Evolutionary conservation across 2,888 invertebrate species (phyloP).

Genomic region (Microctonus hyperodae): DNA sequence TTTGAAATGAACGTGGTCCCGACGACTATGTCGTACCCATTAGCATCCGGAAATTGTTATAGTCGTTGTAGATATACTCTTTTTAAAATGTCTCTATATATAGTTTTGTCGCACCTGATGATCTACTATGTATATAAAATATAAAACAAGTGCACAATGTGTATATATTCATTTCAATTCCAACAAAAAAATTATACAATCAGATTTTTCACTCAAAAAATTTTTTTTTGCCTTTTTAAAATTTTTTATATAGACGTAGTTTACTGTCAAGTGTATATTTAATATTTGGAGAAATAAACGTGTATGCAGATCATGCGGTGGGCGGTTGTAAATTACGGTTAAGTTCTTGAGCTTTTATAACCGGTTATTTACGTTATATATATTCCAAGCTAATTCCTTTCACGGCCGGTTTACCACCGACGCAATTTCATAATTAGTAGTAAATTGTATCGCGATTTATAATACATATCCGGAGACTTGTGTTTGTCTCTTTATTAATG

Average conservation of each 20-base stretch:
- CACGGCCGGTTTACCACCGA: constrained; percentile 29
- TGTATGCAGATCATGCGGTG: background rate
- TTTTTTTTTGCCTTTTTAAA: too few species aligned
- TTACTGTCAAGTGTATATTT: too few species aligned
- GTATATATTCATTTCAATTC: background rate
- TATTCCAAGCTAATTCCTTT: constrained; percentile 29
- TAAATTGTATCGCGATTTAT: constrained; percentile 30
- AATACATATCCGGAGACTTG: constrained; percentile 17
- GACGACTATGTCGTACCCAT: constrained; percentile 51
- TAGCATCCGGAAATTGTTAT: constrained; percentile 61
- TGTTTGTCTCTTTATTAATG: too few species aligned
- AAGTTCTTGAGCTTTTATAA: constrained; percentile 17
- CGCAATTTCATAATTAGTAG: constrained; percentile 33
- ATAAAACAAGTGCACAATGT: too few species aligned
- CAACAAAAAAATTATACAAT: too few species aligned
- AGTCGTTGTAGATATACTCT: constrained; percentile 48
- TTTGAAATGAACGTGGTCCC: constrained; percentile 54
- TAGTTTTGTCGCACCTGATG: constrained; percentile 26
- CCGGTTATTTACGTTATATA: constrained; percentile 22
- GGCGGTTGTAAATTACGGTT: constrained; percentile 6
- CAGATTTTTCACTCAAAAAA: too few species aligned
- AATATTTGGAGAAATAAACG: background rate
- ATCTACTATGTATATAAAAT: constrained; percentile 8
- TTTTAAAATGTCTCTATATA: constrained; percentile 35
- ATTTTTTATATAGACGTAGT: too few species aligned